Base-by-base conservation (phyloP, 2,888 invertebrate species). In the Drosophila prostipennis region DNA sequence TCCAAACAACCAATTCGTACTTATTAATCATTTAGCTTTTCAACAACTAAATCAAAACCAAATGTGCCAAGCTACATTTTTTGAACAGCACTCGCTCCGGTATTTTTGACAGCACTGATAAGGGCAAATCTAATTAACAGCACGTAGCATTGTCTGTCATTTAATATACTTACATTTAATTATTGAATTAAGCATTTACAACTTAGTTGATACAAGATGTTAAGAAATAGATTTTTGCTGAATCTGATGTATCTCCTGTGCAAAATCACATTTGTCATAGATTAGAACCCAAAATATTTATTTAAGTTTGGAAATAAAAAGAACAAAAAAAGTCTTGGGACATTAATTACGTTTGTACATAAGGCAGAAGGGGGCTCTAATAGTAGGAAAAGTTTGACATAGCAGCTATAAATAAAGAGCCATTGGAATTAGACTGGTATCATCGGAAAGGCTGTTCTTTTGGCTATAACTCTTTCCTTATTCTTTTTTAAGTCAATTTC, bases 21-120 rank as follows among this genome's bases (percentile, higher is more conserved):
- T 53, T 69, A 67, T 26, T 32, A 68, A 54, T 29, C 37, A 45
- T 36, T 46, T 55, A 55, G 65, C 45, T 55, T 65, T 54, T 68
- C 16, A 65, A 69, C 32, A 45, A 34, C 42, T 40, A 14, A 58
- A 40, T 55, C 37, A 68, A 69, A 69, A 65, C 56, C 69, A 69
- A 65, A 55, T 39, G 69, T 65, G 65, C 65, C 65, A 69, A 46
- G 69, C 26, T 34, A 64, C 61, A 64, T 48, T 64, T 61, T 48
- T 48, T 29, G 64, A 64, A 42, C 34, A 58, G 40, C 61, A 64
- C 64, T 64, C 34, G 64, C 61, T 61, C 39, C 39, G 32, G 36
- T 40, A 39, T 63, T 26, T 61, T 63, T 46, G 64, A 63, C 45
- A 61, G 45, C 60, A 61, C 63, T 46, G 54, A 53, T 23, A 64